A percentile compares a stretch with the other conserved stretches of the same genome.
Conservation (phyloP, 2,113 vertebrate species). For the Pantherophis guttatus region DNA sequence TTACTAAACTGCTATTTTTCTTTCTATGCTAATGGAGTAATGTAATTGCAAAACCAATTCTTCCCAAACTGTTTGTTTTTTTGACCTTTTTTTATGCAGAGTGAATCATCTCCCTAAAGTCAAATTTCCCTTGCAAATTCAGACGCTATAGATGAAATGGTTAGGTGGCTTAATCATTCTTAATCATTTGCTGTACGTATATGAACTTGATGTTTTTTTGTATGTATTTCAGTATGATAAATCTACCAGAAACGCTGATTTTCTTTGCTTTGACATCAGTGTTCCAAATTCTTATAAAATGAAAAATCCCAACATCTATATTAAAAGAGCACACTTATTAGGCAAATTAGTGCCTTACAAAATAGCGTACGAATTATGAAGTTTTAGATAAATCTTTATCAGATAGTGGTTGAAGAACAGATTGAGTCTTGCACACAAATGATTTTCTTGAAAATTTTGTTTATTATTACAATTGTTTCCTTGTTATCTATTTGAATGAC, state of each 20-base stretch:
- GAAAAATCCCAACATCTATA: not conserved
- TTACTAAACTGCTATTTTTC: not conserved
- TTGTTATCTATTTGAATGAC: not conserved
- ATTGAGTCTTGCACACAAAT: not conserved
- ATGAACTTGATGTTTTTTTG: not conserved
- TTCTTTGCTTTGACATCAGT: not conserved
- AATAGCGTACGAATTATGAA: not conserved
- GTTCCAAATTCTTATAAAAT: not conserved
- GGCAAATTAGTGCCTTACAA: not conserved
- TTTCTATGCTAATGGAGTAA: not conserved
- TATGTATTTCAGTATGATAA: not conserved
- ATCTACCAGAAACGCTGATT: not conserved
- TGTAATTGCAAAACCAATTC: not conserved
- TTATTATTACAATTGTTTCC: not conserved
- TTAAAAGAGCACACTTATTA: not conserved
- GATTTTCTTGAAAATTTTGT: not conserved
- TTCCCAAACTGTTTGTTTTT: not conserved
- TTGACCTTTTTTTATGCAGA: not conserved
- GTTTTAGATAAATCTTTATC: not conserved
- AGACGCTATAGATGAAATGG: not conserved
- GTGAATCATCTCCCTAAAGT: not conserved
- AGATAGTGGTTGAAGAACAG: not conserved
- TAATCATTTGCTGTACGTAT: not conserved
- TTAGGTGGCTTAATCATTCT: not conserved
- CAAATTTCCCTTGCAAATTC: not conserved